Base-by-base conservation (phyloP, 2,888 invertebrate species). In the Phasia obesa region DNA sequence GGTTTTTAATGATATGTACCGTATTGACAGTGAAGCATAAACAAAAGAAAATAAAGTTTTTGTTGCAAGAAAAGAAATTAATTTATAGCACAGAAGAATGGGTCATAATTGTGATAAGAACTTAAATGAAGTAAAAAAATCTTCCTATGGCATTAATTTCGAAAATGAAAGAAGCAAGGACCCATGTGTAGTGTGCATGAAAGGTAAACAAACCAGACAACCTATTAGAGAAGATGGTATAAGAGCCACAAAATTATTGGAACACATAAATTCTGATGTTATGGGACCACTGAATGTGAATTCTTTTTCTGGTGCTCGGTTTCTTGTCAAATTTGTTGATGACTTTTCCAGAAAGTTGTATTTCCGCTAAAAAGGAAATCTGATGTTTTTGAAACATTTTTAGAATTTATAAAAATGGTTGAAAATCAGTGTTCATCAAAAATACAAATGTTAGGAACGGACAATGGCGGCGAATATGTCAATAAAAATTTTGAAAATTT, bases 81-180 rank as follows among this genome's bases (percentile, higher is more conserved):
- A 70, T 27, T 60, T 86, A 13, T 87, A 87, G 86, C 87, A 87
- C 51, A 82, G 84, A 11, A 76, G 86, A 55, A 55, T 87, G 53
- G 86, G 85, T n/a, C 85, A 86, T 27, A 85, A 86, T n/a, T n/a
- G n/a, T n/a, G n/a, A n/a, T n/a, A n/a, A n/a, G n/a, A n/a, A n/a
- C n/a, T n/a, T n/a, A n/a, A n/a, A n/a, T n/a, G n/a, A n/a, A n/a
- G n/a, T n/a, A n/a, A n/a, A n/a, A n/a, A n/a, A n/a, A n/a, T n/a
- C n/a, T n/a, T n/a, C n/a, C n/a, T n/a, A n/a, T n/a, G n/a, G n/a
- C n/a, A n/a, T n/a, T n/a, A n/a, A n/a, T n/a, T n/a, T n/a, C n/a
- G n/a, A n/a, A n/a, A n/a, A n/a, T n/a, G n/a, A n/a, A n/a, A n/a
- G n/a, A n/a, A n/a, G n/a, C n/a, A n/a, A n/a, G n/a, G 44, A 64